Base-by-base conservation (phyloP, 2,888 invertebrate species). In the Noctua janthina region DNA sequence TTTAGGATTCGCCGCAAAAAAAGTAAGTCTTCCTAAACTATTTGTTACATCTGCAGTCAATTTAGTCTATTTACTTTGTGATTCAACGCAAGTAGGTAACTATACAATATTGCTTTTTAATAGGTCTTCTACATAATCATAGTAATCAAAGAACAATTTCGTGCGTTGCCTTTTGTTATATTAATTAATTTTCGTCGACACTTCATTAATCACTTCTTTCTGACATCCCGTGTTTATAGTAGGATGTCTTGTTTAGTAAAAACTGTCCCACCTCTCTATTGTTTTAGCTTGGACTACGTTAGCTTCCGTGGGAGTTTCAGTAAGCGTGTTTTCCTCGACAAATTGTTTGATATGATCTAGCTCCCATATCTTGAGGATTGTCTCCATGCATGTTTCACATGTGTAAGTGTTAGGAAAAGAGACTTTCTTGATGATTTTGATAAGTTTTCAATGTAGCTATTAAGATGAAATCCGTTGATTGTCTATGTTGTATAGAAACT, bases 1-100 rank as follows among this genome's bases (percentile, higher is more conserved):
- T 90, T 95, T 82, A 92, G 91, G 86, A 92, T 95, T 88, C 92
- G 93, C 74, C 90, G 93, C 74, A 95, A 92, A 90, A 95, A 94
- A 94, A 93, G 95, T 95, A 88, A 91, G 86, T 87, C 35, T 71
- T 73, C n/a, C 11, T 35, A 49, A 64, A 73, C 39, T 23, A 71
- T 75, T 72, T 76, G 35, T 49, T 56, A 70, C 74, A 78, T 79
- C 59, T 79, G 56, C 66, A 74, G 23, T 62, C 49, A 78, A 68
- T 69, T 74, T 75, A n/a, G 56, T 69, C 49, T 87, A 49, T 80
- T 88, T 86, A 81, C 71, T 81, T 84, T 77, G 72, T 81, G 74
- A 78, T 87, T 82, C 71, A 79, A 76, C 64, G 11, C 35, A 76
- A 43, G 49, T n/a, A n/a, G n/a, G n/a, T 49, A 56, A 66, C 68